These are phyloP conservation scores for Taenioides sp. DNA, from an alignment of 2,797 vertebrate species.

Conservation along the genomic window DNA sequence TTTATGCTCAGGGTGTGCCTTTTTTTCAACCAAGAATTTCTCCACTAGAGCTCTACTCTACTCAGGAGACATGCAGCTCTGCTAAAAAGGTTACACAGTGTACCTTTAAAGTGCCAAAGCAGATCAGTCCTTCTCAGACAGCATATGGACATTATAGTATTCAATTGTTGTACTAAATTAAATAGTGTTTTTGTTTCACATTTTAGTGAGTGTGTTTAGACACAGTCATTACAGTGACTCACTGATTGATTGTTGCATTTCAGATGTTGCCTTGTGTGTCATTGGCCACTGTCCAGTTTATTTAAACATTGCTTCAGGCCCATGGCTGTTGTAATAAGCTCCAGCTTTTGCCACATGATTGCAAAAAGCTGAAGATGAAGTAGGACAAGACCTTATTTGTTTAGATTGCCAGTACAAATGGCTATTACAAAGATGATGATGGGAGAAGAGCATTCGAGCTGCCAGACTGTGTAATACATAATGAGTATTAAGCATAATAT, in stretches of 20 bases:
- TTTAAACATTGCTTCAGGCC: not conserved
- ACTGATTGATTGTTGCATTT: not conserved
- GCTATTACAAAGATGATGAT: not conserved
- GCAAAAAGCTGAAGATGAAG: not conserved
- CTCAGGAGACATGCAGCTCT: too few relatives aligned
- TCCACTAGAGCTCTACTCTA: too few relatives aligned
- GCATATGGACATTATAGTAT: too few relatives aligned
- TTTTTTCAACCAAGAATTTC: too few relatives aligned
- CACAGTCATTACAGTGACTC: not conserved
- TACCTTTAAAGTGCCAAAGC: too few relatives aligned
- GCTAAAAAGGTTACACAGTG: too few relatives aligned
- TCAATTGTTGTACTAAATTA: too few relatives aligned
- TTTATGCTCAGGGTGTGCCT: too few relatives aligned
- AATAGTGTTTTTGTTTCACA: too few relatives aligned
- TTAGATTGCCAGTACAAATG: not conserved
- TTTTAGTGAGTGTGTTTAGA: too few relatives aligned
- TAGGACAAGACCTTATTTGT: not conserved
- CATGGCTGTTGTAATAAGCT: not conserved
- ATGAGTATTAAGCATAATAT: not conserved
- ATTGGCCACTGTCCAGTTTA: not conserved
- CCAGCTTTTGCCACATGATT: not conserved
- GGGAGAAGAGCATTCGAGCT: not conserved
- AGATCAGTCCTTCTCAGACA: too few relatives aligned
- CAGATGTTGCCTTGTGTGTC: not conserved
- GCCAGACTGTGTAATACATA: slow-evolving; percentile 5